phyloP scores from a whole-genome alignment of 2,113 vertebrate genomes.

The Psettodes erumei region DNA sequence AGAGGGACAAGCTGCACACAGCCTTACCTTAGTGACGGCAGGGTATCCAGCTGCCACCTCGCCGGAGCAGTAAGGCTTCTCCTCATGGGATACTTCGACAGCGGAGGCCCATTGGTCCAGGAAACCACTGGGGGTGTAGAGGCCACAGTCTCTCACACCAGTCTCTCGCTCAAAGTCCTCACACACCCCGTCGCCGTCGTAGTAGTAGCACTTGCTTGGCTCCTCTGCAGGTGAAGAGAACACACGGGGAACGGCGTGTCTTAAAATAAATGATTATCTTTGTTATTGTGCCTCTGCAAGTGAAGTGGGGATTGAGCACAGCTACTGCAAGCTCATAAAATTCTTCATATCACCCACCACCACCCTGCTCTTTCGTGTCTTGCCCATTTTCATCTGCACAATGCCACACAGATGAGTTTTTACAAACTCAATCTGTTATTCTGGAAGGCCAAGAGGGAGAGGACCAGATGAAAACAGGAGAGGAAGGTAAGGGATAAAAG shows the following conservation, averaged over 20 bases:
- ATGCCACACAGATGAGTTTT: constrained; percentile 7
- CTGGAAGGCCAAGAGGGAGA: constrained; percentile 18
- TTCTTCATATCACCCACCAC: not conserved
- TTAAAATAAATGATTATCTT: not conserved
- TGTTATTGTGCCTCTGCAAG: not conserved
- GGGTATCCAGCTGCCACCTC: constrained; percentile 95
- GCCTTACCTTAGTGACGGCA: constrained; percentile 93
- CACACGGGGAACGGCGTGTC: not conserved
- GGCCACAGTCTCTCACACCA: constrained; percentile 94
- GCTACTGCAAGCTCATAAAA: not conserved
- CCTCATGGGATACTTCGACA: constrained; percentile 91
- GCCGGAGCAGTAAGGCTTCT: constrained; percentile 92
- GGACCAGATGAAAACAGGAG: constrained; percentile 21
- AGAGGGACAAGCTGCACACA: not conserved
- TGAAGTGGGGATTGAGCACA: not conserved
- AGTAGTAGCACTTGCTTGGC: constrained; percentile 97
- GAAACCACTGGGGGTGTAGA: constrained; percentile 95
- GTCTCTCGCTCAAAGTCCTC: constrained; percentile 97
- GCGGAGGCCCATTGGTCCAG: constrained; percentile 96
- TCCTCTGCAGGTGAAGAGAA: constrained; percentile 83
- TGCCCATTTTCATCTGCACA: not conserved
- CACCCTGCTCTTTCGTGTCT: not conserved
- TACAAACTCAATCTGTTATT: constrained; percentile 1
- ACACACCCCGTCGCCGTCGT: constrained; percentile 95
- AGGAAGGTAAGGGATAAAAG: constrained; percentile 4